A percentile compares a stretch with the other conserved stretches of the same genome.
Evolutionary conservation across 2,113 vertebrate genomes (phyloP).

Genomic region (Heptranchias perlo): DNA sequence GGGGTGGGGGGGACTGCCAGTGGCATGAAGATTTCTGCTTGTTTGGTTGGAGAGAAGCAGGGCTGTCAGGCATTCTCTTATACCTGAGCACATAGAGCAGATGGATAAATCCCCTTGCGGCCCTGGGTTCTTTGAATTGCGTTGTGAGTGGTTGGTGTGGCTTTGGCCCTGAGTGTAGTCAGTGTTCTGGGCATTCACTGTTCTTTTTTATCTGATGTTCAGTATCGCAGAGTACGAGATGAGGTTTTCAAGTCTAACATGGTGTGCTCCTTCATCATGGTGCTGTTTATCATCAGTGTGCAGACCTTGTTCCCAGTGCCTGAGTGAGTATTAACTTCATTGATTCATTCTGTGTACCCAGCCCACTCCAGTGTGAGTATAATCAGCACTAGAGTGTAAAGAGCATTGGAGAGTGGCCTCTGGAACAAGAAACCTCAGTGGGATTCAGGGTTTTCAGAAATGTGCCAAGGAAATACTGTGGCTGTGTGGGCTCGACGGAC

Average conservation of each 20-base stretch:
- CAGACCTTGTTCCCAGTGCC: neutral
- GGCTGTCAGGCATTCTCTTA: neutral
- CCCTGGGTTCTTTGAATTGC: neutral
- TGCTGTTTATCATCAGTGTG: neutral
- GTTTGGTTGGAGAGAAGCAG: neutral
- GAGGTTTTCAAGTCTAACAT: conserved; percentile 33
- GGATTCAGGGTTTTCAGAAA: neutral
- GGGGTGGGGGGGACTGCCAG: no score
- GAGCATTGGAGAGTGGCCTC: neutral
- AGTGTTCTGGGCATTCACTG: neutral
- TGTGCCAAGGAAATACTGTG: neutral
- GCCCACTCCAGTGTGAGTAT: neutral
- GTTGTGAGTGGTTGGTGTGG: no score
- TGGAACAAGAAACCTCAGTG: neutral
- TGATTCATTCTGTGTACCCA: neutral
- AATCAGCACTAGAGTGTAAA: neutral
- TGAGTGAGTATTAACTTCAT: neutral
- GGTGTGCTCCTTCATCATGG: conserved; percentile 7
- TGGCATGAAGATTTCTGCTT: neutral
- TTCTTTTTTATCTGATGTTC: neutral
- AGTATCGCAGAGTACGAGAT: conserved; percentile 35
- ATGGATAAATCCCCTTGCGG: neutral
- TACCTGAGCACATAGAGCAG: neutral
- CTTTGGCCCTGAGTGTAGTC: neutral
- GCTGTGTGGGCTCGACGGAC: no score